phyloP scores from a whole-genome alignment of 1,140 invertebrate genomes.

The Daktulosphaira vitifoliae region DNA sequence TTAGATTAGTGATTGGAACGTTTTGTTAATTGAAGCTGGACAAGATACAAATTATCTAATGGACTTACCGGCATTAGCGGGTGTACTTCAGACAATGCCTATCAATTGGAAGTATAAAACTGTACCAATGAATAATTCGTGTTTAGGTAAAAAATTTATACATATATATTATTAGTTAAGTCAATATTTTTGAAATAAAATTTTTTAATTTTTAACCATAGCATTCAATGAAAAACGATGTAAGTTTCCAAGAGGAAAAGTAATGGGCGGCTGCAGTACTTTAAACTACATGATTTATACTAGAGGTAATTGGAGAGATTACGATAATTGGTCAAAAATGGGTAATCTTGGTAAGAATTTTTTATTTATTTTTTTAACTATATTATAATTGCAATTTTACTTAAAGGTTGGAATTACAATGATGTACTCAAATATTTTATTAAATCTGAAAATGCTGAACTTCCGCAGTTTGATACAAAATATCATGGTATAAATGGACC shows the following conservation, averaged over 20 bases:
- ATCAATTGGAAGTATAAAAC: conserved; percentile 54
- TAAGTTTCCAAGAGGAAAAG: conserved; percentile 60
- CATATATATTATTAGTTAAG: neutral
- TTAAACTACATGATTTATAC: conserved; percentile 76
- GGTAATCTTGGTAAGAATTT: conserved; percentile 37
- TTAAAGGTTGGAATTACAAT: conserved; percentile 51
- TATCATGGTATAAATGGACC: conserved; percentile 51
- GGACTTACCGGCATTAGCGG: conserved; percentile 57
- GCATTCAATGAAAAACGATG: conserved; percentile 51
- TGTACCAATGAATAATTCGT: conserved; percentile 48
- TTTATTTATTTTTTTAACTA: conserved; percentile 16
- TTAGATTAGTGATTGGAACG: conserved; percentile 47
- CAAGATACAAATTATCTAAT: conserved; percentile 50
- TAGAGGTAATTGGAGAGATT: conserved; percentile 58
- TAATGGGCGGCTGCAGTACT: conserved; percentile 62
- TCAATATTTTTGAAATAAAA: neutral
- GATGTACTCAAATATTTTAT: conserved; percentile 46
- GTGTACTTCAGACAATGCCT: conserved; percentile 51
- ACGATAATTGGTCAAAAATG: conserved; percentile 58
- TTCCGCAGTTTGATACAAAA: conserved; percentile 54
- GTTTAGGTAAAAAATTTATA: conserved; percentile 41
- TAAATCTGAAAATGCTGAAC: conserved; percentile 51
- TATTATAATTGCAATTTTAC: too few relatives aligned
- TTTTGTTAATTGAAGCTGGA: conserved; percentile 54
- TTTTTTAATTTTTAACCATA: conserved; percentile 22